phyloP scores from a whole-genome alignment of 2,113 vertebrate species.

The Lampris megalopsis region DNA sequence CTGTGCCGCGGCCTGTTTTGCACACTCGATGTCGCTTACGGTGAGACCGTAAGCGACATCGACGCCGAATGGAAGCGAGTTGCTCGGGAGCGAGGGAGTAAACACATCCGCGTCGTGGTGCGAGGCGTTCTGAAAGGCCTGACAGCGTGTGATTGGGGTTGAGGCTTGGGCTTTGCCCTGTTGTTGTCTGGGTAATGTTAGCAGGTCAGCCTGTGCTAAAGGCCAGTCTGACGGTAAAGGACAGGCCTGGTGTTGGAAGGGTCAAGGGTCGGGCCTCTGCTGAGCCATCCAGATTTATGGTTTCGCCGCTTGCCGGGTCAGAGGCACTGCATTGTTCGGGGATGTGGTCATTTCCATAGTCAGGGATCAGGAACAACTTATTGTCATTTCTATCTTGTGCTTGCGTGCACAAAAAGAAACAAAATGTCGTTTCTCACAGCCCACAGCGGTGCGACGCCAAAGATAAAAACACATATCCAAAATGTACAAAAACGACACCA shows the following conservation, averaged over 20 bases:
- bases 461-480: too few relatives aligned
- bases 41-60: not conserved
- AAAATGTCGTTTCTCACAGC: too few relatives aligned
- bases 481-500: too few relatives aligned
- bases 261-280: conserved; percentile 65
- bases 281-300: conserved; percentile 71
- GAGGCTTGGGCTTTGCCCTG: conserved; percentile 29
- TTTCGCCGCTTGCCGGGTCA: conserved; percentile 65
- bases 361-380: too few relatives aligned
- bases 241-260: conserved; percentile 73
- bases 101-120: conserved; percentile 56
- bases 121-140: conserved; percentile 35
- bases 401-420: too few relatives aligned
- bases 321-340: conserved; percentile 73
- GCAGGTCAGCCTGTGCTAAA: conserved; percentile 72
- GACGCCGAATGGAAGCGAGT: conserved; percentile 27
- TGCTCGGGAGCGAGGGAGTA: conserved; percentile 40
- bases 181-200: conserved; percentile 64
- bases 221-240: conserved; percentile 75
- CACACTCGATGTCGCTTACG: not conserved
- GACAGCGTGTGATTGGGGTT: conserved; percentile 51
- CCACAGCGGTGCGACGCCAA: too few relatives aligned
- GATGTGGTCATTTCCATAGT: conserved; percentile 77
- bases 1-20: too few relatives aligned
- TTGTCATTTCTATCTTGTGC: too few relatives aligned